Evolutionary conservation across 2,888 invertebrate genomes (phyloP), one percentile per base, ranked within the genome.

Genomic region (Cylloceria caligata): DNA sequence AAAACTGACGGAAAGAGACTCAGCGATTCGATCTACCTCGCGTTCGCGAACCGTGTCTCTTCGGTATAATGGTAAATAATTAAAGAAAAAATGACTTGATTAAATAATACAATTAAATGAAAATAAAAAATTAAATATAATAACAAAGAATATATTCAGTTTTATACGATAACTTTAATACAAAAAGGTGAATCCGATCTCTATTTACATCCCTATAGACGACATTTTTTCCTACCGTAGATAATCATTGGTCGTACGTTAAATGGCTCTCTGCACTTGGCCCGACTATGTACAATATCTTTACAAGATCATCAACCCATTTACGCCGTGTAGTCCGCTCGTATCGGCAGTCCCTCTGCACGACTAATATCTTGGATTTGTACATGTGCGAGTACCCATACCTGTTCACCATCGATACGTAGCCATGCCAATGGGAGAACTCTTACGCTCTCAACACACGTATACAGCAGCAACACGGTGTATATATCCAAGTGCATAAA

Each of bases 1-100:
- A 87, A 87, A 89, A 89, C 86, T 19, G 9, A 36, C 19, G 19
- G 19, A 36, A 57, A 1, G 6, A n/a, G 30, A 57, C n/a, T 3
- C 4, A 30, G 24, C 30, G 16, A 11, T 52, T 21, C 24, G 7
- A 36, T 60, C 13, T 55, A 2, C 49, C 11, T 11, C 24, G 7
- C 9, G 16, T 11, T 21, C 24, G 24, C 7, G 11, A 2, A 39
- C 39, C 3, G 11, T 39, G 3, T 39, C 9, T 11, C 13, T 39
- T 11, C 1, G 1, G 9, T 39, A 2, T 13, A 39, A 3, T 39
- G 2, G 11, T 39, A 2, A 39, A 13, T 1, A 39, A 39, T 11
- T 2, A 11, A 1, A 39, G 1, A 11, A 11, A 13, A 39, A 39
- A 39, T 39, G 39, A n/a, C n/a, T n/a, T n/a, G n/a, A n/a, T n/a